Base-by-base conservation (phyloP, 2,797 vertebrate genomes). In the Dromococcyx pavoninus region DNA sequence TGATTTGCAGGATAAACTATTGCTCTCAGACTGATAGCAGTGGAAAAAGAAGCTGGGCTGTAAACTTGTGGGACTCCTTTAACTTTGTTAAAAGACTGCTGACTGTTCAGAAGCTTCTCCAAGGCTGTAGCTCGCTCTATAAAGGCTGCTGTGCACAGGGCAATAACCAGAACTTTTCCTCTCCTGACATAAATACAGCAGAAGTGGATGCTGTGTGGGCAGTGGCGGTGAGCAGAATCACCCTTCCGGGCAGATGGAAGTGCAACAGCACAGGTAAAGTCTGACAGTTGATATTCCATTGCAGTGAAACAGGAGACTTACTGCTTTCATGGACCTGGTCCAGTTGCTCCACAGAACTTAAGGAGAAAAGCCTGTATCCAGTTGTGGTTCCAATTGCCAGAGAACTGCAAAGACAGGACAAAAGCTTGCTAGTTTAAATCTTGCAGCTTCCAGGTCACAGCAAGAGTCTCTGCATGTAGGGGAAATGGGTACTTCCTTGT, bases 281-380 rank as follows among this genome's bases (percentile, higher is more conserved):
- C 54, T 46, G 35, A 54, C 7, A 7, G 64, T n/a, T 53, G 39
- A 22, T 30, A 44, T 32, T 70, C 54, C 51, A 37, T 57, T 5
- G 6, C 28, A 58, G 46, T 3, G 21, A 78, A 87, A 83, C 41
- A 86, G 48, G 61, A 85, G 44, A 98, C 98, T 98, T 96, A 99
- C 99, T 98, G 96, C 98, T 99, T 97, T 99, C 98, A 7, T 99
- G 98, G 96, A 99, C 98, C 92, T 99, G 99, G 97, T 99, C 99
- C 97, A 99, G 98, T n/a, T 98, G 98, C 28, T 99, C 99, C 98
- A 99, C 98, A 22, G 97, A 98, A 95, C 98, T 98, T 97, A 99
- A 94, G 93, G 99, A 99, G 96, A 99, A 99, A 88, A 99, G 98
- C 94, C 97, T 98, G 96, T 99, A 99, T 65, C 99, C 99, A 12